A percentile compares a stretch with the other conserved stretches of the same genome.
Conservation (phyloP, 2,113 vertebrate genomes). For the Halichoeres trimaculatus region DNA sequence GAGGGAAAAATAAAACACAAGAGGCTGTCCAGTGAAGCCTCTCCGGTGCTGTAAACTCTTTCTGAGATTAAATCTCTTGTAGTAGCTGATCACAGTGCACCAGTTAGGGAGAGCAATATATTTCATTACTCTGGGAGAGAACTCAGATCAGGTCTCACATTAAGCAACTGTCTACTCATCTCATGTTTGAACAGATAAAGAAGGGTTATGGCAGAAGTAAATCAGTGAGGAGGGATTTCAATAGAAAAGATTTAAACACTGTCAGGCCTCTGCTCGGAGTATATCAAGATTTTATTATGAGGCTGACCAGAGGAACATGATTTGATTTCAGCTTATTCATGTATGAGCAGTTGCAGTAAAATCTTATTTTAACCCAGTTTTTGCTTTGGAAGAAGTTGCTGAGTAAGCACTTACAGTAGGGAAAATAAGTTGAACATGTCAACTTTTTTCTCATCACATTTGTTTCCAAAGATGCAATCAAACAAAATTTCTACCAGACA, state of each 20-base stretch:
- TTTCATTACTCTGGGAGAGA: constrained; percentile 54
- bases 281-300: constrained; percentile 15
- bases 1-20: not conserved
- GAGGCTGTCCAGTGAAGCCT: constrained; percentile 22
- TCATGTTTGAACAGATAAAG: constrained; percentile 60
- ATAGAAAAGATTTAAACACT: constrained; percentile 30
- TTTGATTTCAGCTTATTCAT: not conserved
- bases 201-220: constrained; percentile 45
- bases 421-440: no score
- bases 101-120: constrained; percentile 25
- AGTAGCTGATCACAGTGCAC: constrained; percentile 24
- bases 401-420: no score
- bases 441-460: no score
- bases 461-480: no score
- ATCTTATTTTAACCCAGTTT: not conserved
- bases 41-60: constrained; percentile 15
- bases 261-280: not conserved
- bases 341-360: constrained; percentile 22
- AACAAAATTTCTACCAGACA: no score
- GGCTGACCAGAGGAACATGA: constrained; percentile 24
- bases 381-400: constrained; percentile 8
- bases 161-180: constrained; percentile 48
- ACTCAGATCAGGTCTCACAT: constrained; percentile 37
- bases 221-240: constrained; percentile 31
- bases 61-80: constrained; percentile 44